phyloP scores from a whole-genome alignment of 2,113 vertebrate species.

The Chinchilla lanigera region DNA sequence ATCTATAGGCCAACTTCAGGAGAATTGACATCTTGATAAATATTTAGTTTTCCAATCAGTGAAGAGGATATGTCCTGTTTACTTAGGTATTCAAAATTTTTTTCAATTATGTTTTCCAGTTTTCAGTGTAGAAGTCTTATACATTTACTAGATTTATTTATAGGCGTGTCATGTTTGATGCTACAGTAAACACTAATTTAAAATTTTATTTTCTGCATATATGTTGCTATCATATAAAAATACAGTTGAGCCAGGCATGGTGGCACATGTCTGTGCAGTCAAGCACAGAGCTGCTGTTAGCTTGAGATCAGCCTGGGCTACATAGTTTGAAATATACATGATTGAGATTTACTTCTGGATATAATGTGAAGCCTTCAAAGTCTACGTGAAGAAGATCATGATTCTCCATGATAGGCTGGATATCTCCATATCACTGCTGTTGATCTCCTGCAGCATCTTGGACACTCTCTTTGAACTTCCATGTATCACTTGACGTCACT shows the following conservation, averaged over 20 bases:
- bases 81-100: too few relatives aligned
- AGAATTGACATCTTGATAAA: too few relatives aligned
- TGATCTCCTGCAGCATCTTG: slow-evolving; percentile 93
- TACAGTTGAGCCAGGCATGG: not conserved
- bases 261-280: too few relatives aligned
- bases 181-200: not conserved
- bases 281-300: too few relatives aligned
- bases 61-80: too few relatives aligned
- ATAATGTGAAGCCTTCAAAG: slow-evolving; percentile 86
- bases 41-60: too few relatives aligned
- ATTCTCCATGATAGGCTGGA: slow-evolving; percentile 88
- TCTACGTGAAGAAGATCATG: slow-evolving; percentile 97
- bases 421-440: too few relatives aligned
- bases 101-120: too few relatives aligned
- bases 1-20: too few relatives aligned
- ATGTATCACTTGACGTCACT: slow-evolving; percentile 90
- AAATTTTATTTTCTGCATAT: not conserved
- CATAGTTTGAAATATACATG: not conserved
- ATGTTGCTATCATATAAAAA: not conserved
- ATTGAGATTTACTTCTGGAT: not conserved
- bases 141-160: not conserved
- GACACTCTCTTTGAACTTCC: slow-evolving; percentile 93
- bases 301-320: too few relatives aligned
- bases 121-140: too few relatives aligned
- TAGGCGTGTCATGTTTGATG: not conserved